phyloP scores from a whole-genome alignment of 2,888 invertebrate genomes.

The Isotomurus palustris region DNA sequence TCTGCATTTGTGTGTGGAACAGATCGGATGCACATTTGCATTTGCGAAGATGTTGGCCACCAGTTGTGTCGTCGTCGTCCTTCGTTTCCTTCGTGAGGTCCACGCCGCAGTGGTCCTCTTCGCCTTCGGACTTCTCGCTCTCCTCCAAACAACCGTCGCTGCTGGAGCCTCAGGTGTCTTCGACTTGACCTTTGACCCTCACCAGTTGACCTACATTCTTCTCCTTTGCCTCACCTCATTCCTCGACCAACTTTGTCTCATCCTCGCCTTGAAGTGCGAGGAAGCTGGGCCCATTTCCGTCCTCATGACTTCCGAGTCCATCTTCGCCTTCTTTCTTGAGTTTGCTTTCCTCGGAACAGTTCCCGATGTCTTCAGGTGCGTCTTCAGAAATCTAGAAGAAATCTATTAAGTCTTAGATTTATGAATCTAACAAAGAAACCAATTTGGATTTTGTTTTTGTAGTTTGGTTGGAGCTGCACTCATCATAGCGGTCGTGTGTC shows the following conservation, averaged over 20 bases:
- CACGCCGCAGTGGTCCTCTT: conserved; percentile 21
- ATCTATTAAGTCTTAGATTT: no score
- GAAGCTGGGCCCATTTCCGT: neutral
- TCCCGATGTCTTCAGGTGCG: conserved; percentile 24
- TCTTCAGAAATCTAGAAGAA: neutral
- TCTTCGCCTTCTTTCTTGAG: conserved; percentile 26
- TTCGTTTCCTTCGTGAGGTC: conserved; percentile 20
- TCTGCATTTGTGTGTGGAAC: no score
- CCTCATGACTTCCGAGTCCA: neutral
- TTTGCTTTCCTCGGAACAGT: conserved; percentile 13
- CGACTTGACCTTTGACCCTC: conserved; percentile 11
- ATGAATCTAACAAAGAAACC: no score
- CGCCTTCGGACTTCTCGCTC: conserved; percentile 15
- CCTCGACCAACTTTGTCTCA: conserved; percentile 16
- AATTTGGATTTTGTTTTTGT: no score
- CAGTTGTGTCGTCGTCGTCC: conserved; percentile 16
- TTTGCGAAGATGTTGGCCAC: conserved; percentile 13
- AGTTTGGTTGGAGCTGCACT: conserved; percentile 4
- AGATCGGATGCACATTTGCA: conserved; percentile 25
- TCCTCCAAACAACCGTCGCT: conserved; percentile 3
- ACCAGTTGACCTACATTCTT: conserved; percentile 12
- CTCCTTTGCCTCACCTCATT: conserved; percentile 10
- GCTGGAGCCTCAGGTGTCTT: conserved; percentile 13
- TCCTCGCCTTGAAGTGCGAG: conserved; percentile 12
- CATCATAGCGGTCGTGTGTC: neutral